These are phyloP conservation scores for Darevskia mixta DNA, from an alignment of 2,797 vertebrate genomes.

Conservation along the genomic window DNA sequence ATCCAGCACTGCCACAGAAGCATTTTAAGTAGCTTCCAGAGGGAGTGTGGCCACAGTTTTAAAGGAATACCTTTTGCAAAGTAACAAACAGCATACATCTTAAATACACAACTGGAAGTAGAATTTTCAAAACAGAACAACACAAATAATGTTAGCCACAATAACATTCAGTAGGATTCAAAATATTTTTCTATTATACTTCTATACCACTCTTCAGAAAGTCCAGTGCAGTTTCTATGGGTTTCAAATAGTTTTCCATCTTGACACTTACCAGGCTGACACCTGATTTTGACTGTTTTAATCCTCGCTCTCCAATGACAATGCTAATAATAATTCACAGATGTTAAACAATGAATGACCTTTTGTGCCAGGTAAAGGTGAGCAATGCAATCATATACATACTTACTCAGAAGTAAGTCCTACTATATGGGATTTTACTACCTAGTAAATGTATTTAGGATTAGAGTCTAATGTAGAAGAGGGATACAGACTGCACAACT, in stretches of 20 bases:
- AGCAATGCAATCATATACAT: neutral
- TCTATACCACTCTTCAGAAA: neutral
- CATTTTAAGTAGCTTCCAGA: constrained; percentile 5
- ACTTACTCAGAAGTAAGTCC: neutral
- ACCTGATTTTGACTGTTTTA: neutral
- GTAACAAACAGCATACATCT: neutral
- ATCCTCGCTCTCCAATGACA: neutral
- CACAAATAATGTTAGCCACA: neutral
- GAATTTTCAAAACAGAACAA: neutral
- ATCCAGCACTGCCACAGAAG: neutral
- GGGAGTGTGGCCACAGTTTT: neutral
- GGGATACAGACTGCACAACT: neutral
- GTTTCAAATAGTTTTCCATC: neutral
- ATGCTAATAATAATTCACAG: neutral
- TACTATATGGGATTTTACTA: neutral
- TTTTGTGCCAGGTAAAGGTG: neutral
- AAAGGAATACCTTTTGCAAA: neutral
- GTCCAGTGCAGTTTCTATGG: neutral
- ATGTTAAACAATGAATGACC: neutral
- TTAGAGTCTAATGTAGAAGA: neutral
- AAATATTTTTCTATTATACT: neutral
- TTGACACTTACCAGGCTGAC: neutral
- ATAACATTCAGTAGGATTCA: neutral
- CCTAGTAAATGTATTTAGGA: neutral
- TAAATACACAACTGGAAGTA: neutral